A percentile compares a stretch with the other conserved stretches of the same genome.
These are phyloP conservation scores for Drosophila hawaiiensis DNA, from an alignment of 2,888 invertebrate genomes.

Conservation along the genomic window DNA sequence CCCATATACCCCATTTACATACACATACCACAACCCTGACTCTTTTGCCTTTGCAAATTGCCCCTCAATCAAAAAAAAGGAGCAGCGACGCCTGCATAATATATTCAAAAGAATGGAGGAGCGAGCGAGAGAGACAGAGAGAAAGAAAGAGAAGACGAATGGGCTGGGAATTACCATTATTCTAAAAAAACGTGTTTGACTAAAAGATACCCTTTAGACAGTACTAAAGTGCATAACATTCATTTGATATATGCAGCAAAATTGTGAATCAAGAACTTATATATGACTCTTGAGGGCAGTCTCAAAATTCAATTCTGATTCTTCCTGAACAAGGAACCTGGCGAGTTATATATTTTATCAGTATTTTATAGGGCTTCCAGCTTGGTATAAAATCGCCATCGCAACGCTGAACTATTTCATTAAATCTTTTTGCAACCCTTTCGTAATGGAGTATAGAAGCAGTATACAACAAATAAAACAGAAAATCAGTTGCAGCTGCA, in stretches of 20 bases:
- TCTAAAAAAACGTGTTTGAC: background rate
- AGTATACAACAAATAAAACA: background rate
- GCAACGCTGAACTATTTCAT: background rate
- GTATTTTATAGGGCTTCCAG: slow-evolving; percentile 1
- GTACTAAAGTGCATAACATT: background rate
- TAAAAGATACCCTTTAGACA: slow-evolving; percentile 6
- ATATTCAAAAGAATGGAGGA: slow-evolving; percentile 6
- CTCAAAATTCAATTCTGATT: background rate
- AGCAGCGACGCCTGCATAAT: slow-evolving; percentile 39
- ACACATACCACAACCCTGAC: background rate
- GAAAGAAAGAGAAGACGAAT: background rate
- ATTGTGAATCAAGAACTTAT: background rate
- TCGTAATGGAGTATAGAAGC: background rate
- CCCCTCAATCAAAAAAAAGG: slow-evolving; percentile 47
- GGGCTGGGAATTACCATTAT: slow-evolving; percentile 15
- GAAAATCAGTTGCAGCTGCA: slow-evolving; percentile 6
- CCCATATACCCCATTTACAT: background rate
- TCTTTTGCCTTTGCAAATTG: slow-evolving; percentile 26
- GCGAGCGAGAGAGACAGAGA: background rate
- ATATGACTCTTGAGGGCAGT: background rate
- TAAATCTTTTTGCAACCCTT: slow-evolving; percentile 5
- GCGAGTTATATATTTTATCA: background rate
- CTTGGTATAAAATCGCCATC: background rate
- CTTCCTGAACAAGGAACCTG: background rate
- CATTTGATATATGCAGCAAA: too few species aligned